phyloP scores from a whole-genome alignment of 64 coral and sea anemone species.

The Montipora capricornis region DNA sequence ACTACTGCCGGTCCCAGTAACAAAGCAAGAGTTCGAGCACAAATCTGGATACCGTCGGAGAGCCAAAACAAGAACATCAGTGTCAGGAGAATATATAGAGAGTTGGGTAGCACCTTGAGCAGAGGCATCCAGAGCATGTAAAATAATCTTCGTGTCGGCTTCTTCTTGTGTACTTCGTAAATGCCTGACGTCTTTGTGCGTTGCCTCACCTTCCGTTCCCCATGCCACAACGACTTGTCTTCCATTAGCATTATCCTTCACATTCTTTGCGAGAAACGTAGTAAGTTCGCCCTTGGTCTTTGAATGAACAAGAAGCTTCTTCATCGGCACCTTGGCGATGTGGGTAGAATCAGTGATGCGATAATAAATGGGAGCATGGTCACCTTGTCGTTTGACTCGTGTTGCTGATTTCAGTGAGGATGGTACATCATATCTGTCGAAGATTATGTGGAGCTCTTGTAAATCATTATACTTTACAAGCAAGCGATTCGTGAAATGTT shows the following conservation, averaged over 20 bases:
- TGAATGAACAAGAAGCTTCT: constrained; percentile 54
- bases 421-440: constrained; percentile 58
- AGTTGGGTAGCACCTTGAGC: constrained; percentile 56
- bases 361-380: constrained; percentile 37
- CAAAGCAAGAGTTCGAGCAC: constrained; percentile 58
- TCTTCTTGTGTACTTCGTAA: constrained; percentile 58
- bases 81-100: constrained; percentile 15
- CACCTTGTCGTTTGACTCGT: constrained; percentile 57
- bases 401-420: constrained; percentile 63
- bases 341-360: constrained; percentile 49
- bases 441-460: constrained; percentile 65
- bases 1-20: constrained; percentile 61
- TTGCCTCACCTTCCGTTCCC: constrained; percentile 65
- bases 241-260: constrained; percentile 63
- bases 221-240: constrained; percentile 69
- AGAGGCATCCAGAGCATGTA: constrained; percentile 64
- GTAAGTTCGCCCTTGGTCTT: constrained; percentile 75
- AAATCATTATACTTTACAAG: constrained; percentile 61
- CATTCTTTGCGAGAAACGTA: constrained; percentile 69
- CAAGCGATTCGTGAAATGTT: constrained; percentile 65
- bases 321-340: constrained; percentile 45
- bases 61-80: constrained; percentile 69
- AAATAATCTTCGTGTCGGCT: constrained; percentile 64
- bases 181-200: constrained; percentile 71
- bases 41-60: constrained; percentile 60